Evolutionary conservation across 2,888 invertebrate species (phyloP), one percentile per base, ranked within the genome.

Genomic region (Gisinianus flammeolus): DNA sequence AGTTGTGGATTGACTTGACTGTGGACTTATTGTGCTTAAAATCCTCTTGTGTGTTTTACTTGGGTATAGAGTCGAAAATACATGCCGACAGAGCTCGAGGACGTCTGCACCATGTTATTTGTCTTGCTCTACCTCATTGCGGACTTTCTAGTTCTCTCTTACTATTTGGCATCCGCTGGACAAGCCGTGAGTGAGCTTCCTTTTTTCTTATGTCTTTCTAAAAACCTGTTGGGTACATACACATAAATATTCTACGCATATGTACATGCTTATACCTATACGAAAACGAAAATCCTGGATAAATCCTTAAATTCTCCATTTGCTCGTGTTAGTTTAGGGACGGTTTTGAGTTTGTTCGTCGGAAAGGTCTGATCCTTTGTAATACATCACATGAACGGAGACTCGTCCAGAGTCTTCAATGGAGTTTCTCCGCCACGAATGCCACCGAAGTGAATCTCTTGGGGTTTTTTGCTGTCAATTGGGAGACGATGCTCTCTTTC

Each of bases 311-410:
- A 8, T 8, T 16, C 16, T 44, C 52, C 52, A n/a, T 68, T 30
- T 33, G 12, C 3, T 22, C 69, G n/a, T 35, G 2, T 28, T 8
- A 76, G 76, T 76, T 54, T 28, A 68, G 76, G 5, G 68, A 76
- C 33, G 76, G 76, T 2, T 76, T 68, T 56, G 76, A 76, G 22
- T 76, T 76, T 30, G 76, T 76, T 12, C 52, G 76, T 12, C 28
- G 76, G 24, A 44, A 56, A 26, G 76, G 76, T 24, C 33, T 76
- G 1, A 76, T 68, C 10, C 54, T 76, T 24, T 76, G 76, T 56
- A 30, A 52, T 16, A 31, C 76, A 3, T 67, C 76, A n/a, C 76
- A 76, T 26, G 76, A 76, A 22, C 54, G 68, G 0, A 54, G 76
- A 12, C 26, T 76, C 5, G 52, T 76, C 24, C 76, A 76, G 24